Conservation (phyloP, 2,797 vertebrate species). For the Chaetophractus vellerosus region DNA sequence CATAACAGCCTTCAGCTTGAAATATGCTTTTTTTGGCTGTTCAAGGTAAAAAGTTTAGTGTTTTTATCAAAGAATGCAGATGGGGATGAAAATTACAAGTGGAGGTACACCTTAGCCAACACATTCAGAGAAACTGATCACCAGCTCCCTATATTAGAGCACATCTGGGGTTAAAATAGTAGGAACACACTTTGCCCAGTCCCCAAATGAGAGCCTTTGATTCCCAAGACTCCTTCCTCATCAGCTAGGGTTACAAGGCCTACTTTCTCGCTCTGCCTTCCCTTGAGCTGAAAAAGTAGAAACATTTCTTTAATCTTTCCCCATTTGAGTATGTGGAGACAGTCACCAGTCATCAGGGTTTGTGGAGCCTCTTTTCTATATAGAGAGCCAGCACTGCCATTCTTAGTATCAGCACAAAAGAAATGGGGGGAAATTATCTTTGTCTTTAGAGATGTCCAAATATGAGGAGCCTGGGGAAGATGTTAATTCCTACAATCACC, state of each 20-base stretch:
- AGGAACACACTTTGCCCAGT: background rate
- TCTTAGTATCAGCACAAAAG: background rate
- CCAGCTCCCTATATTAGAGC: background rate
- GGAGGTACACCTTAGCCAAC: background rate
- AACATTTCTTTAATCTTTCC: background rate
- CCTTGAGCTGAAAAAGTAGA: background rate
- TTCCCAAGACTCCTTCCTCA: background rate
- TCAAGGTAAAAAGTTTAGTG: constrained; percentile 49
- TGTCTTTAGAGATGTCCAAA: background rate
- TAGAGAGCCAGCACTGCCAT: background rate
- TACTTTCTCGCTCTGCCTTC: background rate
- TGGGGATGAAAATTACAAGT: constrained; percentile 67
- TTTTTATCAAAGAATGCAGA: constrained; percentile 66
- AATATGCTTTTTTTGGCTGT: constrained; percentile 49
- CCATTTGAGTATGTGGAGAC: background rate
- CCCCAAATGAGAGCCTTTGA: constrained; percentile 22
- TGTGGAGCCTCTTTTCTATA: background rate
- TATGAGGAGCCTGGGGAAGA: background rate
- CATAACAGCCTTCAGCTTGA: background rate
- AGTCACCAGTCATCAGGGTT: background rate
- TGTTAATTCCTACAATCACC: background rate
- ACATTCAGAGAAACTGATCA: constrained; percentile 50
- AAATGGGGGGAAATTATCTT: background rate
- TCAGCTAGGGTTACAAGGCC: background rate
- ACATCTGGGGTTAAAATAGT: background rate